Evolutionary conservation across 2,888 invertebrate species (phyloP), one percentile per base, ranked within the genome.

Genomic region (Chrysina gloriosa): DNA sequence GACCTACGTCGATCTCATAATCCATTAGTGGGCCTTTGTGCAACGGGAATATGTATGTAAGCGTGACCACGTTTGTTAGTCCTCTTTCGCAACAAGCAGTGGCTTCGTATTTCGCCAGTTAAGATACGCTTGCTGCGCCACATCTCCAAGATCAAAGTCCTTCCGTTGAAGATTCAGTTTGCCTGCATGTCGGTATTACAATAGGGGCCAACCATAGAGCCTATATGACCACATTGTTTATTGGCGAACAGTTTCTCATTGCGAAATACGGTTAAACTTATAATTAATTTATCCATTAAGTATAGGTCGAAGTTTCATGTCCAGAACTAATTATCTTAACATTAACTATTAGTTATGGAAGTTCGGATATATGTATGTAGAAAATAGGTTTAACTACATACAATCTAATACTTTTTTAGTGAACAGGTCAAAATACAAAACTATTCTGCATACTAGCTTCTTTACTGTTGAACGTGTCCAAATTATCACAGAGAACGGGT

Each of bases 1-100:
- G 70, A 74, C 74, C 73, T 74, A 73, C 74, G 75, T 76, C 77
- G 76, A 76, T 77, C 77, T 76, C 75, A 77, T 78, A 77, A 78
- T 79, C 78, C 77, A 79, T 78, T 78, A 78, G 74, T 71, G 72
- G 56, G 73, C 73, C 77, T 78, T 78, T 79, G 78, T 78, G 73
- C 73, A 76, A 69, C 71, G 68, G 67, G 68, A 74, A 74, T 73
- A 74, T 73, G 72, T 75, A 74, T 73, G 72, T 74, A 70, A 73
- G 75, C 76, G 75, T 76, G 74, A 75, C 76, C 75, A 72, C 72
- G 76, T 76, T 77, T 74, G 76, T 75, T 77, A 71, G 75, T 73
- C 70, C 42, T 42, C 42, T 42, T 61, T 61, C 19, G 7, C 5
- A 16, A 42, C 14, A 25, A 27, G 7, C 25, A 61, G 42, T 14